Conservation (phyloP, 2,113 vertebrate species). For the Montifringilla adamsi region DNA sequence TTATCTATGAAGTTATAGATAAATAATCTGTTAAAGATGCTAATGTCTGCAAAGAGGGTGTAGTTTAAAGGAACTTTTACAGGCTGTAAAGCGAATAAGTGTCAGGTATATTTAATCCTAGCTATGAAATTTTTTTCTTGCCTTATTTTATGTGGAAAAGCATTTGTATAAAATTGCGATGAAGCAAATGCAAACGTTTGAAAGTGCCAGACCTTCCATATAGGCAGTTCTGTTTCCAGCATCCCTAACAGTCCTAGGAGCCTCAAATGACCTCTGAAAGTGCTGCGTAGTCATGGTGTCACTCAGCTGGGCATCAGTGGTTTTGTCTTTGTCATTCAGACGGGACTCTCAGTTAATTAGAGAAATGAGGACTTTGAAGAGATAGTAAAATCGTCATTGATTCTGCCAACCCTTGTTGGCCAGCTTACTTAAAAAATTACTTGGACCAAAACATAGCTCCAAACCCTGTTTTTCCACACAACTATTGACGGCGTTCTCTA, state of each 20-base stretch:
- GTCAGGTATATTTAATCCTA: background rate
- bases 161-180: background rate
- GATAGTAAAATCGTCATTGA: background rate
- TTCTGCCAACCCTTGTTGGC: background rate
- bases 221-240: background rate
- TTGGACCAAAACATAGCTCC: background rate
- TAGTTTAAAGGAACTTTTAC: background rate
- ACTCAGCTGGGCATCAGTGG: background rate
- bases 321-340: background rate
- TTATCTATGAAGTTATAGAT: background rate
- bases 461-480: background rate
- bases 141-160: background rate
- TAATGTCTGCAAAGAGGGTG: background rate
- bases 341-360: background rate
- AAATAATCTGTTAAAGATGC: background rate
- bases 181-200: background rate
- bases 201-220: background rate
- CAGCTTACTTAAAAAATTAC: background rate
- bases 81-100: background rate
- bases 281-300: background rate
- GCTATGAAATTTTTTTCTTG: background rate
- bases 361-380: background rate
- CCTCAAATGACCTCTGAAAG: background rate
- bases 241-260: background rate
- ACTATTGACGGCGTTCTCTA: background rate